phyloP scores from a whole-genome alignment of 2,113 vertebrate genomes.

The Monopterus albus region DNA sequence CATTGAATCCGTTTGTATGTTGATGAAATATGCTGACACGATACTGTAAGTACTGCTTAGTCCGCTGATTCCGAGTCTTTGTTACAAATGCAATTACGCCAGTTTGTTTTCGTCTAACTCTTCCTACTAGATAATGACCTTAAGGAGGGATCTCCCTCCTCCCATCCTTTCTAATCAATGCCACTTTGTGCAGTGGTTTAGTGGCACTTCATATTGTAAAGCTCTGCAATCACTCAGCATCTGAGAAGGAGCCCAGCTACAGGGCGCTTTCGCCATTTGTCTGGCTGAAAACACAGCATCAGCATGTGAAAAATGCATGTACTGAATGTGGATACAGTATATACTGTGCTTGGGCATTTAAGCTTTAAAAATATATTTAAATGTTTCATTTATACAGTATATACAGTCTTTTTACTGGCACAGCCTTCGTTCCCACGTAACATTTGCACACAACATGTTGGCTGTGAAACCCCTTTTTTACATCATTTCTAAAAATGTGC shows the following conservation, averaged over 20 bases:
- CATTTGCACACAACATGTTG: neutral
- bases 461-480: constrained; percentile 37
- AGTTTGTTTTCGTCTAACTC: constrained; percentile 65
- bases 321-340: neutral
- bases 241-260: constrained; percentile 47
- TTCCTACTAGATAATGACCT: constrained; percentile 70
- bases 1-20: constrained; percentile 47
- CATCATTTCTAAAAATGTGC: constrained; percentile 30
- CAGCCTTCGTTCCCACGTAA: constrained; percentile 6
- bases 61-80: constrained; percentile 60
- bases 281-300: neutral
- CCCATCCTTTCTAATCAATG: constrained; percentile 70
- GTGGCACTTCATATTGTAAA: constrained; percentile 69
- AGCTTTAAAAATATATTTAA: constrained; percentile 18
- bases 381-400: constrained; percentile 23
- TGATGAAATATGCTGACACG: constrained; percentile 57
- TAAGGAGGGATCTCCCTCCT: constrained; percentile 57
- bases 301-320: constrained; percentile 2
- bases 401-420: neutral
- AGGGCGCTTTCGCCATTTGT: constrained; percentile 30
- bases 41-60: constrained; percentile 33
- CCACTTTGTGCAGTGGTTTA: constrained; percentile 58
- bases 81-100: constrained; percentile 74
- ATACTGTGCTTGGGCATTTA: constrained; percentile 3
- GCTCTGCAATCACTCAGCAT: constrained; percentile 59